Evolutionary conservation across 2,888 invertebrate genomes (phyloP).

Genomic region (Chymomyza fuscimana): DNA sequence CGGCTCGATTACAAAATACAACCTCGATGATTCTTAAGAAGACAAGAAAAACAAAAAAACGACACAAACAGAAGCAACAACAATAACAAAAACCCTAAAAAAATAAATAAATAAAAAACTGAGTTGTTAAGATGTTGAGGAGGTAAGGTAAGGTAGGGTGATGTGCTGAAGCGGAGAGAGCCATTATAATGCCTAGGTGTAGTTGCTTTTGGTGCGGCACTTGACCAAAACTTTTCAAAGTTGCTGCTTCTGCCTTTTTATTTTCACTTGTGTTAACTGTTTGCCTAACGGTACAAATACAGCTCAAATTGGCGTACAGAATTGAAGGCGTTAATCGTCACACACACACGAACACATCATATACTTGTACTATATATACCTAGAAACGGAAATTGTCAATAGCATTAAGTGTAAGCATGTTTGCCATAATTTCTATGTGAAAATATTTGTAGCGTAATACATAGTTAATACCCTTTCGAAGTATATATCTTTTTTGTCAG

Average conservation of each 20-base stretch:
- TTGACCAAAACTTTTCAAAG: background rate
- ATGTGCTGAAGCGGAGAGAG: background rate
- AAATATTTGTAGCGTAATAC: background rate
- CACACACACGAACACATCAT: conserved; percentile 4
- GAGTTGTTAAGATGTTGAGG: too few relatives aligned
- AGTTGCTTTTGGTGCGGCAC: background rate
- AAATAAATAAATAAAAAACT: conserved; percentile 33
- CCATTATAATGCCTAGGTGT: background rate
- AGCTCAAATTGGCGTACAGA: conserved; percentile 68
- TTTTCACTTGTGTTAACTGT: conserved; percentile 74
- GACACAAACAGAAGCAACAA: conserved; percentile 23
- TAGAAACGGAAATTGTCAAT: conserved; percentile 58
- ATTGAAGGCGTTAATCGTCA: conserved; percentile 66
- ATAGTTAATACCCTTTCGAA: background rate
- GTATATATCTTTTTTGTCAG: background rate
- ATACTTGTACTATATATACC: background rate
- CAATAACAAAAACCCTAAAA: conserved; percentile 41
- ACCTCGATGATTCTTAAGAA: background rate
- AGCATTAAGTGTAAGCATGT: conserved; percentile 23
- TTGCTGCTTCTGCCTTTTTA: conserved; percentile 59
- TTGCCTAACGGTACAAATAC: conserved; percentile 63
- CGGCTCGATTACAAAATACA: background rate
- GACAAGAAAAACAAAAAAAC: conserved; percentile 27
- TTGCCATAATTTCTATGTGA: background rate
- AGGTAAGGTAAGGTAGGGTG: too few relatives aligned